Base-by-base conservation (phyloP, 2,797 vertebrate species). In the Dendrocincla tyrannina region DNA sequence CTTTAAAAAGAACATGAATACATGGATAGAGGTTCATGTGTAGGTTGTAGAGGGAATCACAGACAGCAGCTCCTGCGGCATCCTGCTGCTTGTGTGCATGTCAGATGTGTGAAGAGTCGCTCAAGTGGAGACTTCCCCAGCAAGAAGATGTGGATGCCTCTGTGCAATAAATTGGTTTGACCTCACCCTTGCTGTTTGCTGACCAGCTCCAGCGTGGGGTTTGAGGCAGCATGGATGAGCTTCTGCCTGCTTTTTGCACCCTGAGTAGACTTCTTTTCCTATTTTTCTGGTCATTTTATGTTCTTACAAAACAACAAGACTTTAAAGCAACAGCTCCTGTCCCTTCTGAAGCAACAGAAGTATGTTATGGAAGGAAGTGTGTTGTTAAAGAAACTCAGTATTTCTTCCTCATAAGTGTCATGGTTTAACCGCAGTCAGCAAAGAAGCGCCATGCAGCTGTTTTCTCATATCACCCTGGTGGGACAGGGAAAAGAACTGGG, bases 381-480 rank as follows among this genome's bases (percentile, higher is more conserved):
- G 5, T 25, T 77, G 4, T 80, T 52, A 68, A 70, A 68, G 50
- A 49, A 78, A 35, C 20, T 58, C 9, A 4, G 11, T 20, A 41
- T 33, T 95, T 75, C 41, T 74, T 83, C n/a, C 64, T 56, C 10
- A 1, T 50, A 69, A 39, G 17, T 56, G 35, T 47, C 20, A 5
- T 16, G 33, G 44, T 64, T 87, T 64, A 59, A 25, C 27, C 30
- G 7, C 30, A 59, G 28, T 41, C 10, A 17, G 23, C 23, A 53
- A 10, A 18, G 20, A 24, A 56, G 15, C 53, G 14, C 32, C 14
- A 12, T 4, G 18, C 41, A 62, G n/a, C 17, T 66, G 17, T 47
- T 83, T 0, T 0, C 14, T 44, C 22, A 7, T 9, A 24, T 42
- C 13, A 18, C 24, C 30, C 28, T 27, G 7, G 6, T 4, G 20